Percentiles rank a stretch among this genome's conserved stretches.
phyloP scores from a whole-genome alignment of 2,797 vertebrate species.

The Chaetodon trifasciatus region DNA sequence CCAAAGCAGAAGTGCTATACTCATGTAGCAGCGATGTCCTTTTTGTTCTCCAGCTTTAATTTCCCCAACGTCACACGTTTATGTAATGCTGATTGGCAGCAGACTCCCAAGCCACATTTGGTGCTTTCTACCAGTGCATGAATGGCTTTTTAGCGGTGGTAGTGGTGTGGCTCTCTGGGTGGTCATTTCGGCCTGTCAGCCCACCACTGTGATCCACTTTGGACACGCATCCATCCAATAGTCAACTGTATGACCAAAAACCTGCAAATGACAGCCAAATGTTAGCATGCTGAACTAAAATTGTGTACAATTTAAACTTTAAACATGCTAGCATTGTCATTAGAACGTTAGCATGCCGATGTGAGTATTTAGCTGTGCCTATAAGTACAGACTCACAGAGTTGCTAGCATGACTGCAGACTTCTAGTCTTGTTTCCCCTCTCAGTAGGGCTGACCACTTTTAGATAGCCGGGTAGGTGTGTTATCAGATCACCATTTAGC shows the following conservation, averaged over 20 bases:
- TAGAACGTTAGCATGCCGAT: background rate
- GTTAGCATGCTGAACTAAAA: background rate
- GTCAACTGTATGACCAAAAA: background rate
- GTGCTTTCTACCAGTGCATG: background rate
- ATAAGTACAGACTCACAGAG: background rate
- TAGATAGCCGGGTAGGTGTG: background rate
- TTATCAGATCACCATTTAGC: conserved; percentile 1
- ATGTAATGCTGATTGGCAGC: background rate
- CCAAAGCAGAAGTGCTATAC: background rate
- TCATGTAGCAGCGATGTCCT: background rate
- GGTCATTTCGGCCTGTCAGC: background rate
- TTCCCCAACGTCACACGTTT: background rate
- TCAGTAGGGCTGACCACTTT: background rate
- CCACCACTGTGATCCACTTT: background rate
- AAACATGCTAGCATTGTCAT: background rate
- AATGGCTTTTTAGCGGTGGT: background rate
- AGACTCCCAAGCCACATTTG: background rate
- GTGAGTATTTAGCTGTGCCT: too few relatives aligned
- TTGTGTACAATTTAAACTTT: background rate
- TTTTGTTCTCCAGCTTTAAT: background rate
- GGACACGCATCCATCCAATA: background rate
- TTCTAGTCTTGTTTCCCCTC: background rate
- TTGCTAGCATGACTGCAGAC: background rate
- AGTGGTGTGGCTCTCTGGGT: background rate
- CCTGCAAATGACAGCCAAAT: background rate